Evolutionary conservation across 30 jellyfish, hydroid and myxozoan species (phyloP), one percentile per base, ranked within the genome.

Genomic region (Mastigias papua): DNA sequence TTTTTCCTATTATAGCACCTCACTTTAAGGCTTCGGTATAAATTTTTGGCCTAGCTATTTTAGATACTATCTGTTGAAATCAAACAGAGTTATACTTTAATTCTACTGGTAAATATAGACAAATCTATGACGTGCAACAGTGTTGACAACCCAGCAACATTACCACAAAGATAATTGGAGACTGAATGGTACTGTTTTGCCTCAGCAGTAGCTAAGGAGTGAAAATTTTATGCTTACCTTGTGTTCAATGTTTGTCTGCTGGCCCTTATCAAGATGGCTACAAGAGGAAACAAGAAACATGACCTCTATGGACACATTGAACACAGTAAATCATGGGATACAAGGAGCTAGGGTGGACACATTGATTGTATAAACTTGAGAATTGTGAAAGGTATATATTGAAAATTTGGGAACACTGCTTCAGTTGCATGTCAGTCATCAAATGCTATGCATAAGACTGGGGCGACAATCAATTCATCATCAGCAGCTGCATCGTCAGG

Each of bases 201-300:
- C 11, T 11, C 54, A 37, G 5, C 5, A 37, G 5, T 37, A 3
- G 11, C 10, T 3, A 3, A 37, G 11, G 11, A 37, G 11, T 37
- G 5, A 37, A 37, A 3, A 5, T 37, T 37, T 37, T 11, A 37
- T 3, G 11, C 81, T 25, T 79, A 91, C 98, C 93, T 92, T 92
- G 80, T 92, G 98, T 74, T 92, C 98, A 19, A 92, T 97, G 60
- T 86, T 92, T 11, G 98, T 92, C 80, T 92, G 97, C 84, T 92
- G 98, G 86, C 88, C 87, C 68, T 92, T 92, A 69, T 92, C 98
- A 42, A 92, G 84, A 65, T 86, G 97, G 27, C 95, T 86, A 30
- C 27, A 86, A 76, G 27, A 70, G 8, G 58, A 30, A 33, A 34
- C 21, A 57, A 50, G 2, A 5, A 33, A 19, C 5, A 51, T 51